Conservation (phyloP, 1,140 invertebrate genomes). For the Megalonaias nervosa region DNA sequence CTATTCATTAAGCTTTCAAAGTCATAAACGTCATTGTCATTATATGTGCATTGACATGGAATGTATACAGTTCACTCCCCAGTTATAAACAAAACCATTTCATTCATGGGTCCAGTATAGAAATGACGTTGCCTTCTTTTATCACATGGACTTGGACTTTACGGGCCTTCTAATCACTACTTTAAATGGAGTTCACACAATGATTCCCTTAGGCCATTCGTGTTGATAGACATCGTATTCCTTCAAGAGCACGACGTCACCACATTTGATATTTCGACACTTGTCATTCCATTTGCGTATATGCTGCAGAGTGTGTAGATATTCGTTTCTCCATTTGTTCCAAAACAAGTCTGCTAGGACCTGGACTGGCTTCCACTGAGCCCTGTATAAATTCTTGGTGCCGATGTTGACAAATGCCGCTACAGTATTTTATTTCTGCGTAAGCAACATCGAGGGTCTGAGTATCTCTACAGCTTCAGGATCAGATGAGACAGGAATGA, state of each 20-base stretch:
- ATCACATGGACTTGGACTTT: not conserved
- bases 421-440: constrained; percentile 8
- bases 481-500: constrained; percentile 42
- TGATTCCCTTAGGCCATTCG: constrained; percentile 9
- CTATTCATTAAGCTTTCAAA: too few relatives aligned
- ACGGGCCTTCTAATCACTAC: not conserved
- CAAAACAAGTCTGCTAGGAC: constrained; percentile 22
- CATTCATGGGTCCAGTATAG: not conserved
- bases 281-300: constrained; percentile 20
- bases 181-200: not conserved
- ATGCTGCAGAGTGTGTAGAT: constrained; percentile 16
- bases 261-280: constrained; percentile 2
- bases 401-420: not conserved
- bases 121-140: not conserved
- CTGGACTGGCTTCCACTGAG: constrained; percentile 31
- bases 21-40: too few relatives aligned
- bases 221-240: not conserved
- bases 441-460: constrained; percentile 27
- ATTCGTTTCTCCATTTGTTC: constrained; percentile 13
- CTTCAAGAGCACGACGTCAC: constrained; percentile 29
- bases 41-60: too few relatives aligned
- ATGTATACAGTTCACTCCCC: too few relatives aligned
- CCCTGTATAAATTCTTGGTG: constrained; percentile 8
- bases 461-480: constrained; percentile 24
- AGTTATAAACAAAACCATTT: not conserved